These are phyloP conservation scores for Corvus hawaiiensis DNA, from an alignment of 2,113 vertebrate species.

Conservation along the genomic window DNA sequence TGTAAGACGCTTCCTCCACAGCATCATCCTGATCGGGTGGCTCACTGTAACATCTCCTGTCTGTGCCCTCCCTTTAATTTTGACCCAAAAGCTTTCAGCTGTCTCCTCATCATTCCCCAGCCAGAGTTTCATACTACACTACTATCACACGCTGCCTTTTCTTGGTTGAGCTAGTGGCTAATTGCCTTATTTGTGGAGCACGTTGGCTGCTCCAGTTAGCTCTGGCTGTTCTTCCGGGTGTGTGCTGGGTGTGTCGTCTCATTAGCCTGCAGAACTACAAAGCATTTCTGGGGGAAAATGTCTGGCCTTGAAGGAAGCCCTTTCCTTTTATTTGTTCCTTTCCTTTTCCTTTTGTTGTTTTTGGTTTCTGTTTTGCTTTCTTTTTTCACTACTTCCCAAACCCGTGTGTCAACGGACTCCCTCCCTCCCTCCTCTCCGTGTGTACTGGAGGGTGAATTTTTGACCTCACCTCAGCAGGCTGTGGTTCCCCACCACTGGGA, in stretches of 20 bases:
- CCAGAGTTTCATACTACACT: background rate
- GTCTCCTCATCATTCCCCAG: background rate
- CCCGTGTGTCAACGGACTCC: background rate
- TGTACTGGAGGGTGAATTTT: background rate
- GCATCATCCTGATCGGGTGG: rapidly evolving
- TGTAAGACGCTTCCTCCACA: background rate
- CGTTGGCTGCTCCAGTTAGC: background rate
- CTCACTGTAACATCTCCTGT: background rate
- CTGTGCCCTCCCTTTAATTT: background rate
- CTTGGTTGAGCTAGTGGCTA: background rate
- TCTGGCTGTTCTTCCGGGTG: rapidly evolving
- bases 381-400: background rate
- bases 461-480: background rate
- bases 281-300: background rate
- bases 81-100: background rate
- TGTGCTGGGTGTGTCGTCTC: background rate
- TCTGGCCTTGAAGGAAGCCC: background rate
- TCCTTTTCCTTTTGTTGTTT: background rate
- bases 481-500: background rate
- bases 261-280: background rate
- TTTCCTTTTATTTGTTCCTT: background rate
- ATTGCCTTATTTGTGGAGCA: background rate
- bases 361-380: background rate
- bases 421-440: background rate
- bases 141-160: rapidly evolving